Evolutionary conservation across 2,797 vertebrate genomes (phyloP).

Genomic region (Odontamblyopus lacepedii): DNA sequence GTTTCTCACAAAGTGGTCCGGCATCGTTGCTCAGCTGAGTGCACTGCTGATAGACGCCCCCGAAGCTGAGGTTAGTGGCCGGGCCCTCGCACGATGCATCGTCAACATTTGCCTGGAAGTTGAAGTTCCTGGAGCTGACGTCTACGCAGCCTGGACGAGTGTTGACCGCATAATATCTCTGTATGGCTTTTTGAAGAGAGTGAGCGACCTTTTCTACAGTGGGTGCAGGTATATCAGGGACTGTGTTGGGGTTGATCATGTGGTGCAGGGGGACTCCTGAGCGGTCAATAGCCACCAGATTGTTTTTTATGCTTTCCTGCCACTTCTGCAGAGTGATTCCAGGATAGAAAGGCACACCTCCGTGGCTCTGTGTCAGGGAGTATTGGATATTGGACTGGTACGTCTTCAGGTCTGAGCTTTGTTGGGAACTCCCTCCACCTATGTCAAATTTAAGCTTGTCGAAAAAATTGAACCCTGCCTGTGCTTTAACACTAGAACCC

Average conservation of each 20-base stretch:
- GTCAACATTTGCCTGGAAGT: constrained; percentile 87
- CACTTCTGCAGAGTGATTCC: constrained; percentile 89
- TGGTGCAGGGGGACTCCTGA: constrained; percentile 81
- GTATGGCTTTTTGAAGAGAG: constrained; percentile 73
- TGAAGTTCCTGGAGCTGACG: constrained; percentile 81
- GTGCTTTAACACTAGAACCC: constrained; percentile 72
- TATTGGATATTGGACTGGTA: constrained; percentile 84
- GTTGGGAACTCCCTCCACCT: constrained; percentile 19
- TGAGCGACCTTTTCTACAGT: constrained; percentile 76
- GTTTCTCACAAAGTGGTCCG: constrained; percentile 66
- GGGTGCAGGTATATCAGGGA: constrained; percentile 83
- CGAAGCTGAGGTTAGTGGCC: constrained; percentile 86
- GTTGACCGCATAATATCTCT: constrained; percentile 85
- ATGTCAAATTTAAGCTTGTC: constrained; percentile 71
- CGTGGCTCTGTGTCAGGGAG: constrained; percentile 84
- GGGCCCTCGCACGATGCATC: constrained; percentile 84
- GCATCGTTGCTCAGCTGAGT: constrained; percentile 41
- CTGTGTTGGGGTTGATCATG: constrained; percentile 75
- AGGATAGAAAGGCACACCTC: constrained; percentile 83
- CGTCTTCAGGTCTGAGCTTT: constrained; percentile 57
- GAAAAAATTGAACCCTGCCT: constrained; percentile 80
- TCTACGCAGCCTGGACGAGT: constrained; percentile 84
- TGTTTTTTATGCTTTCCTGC: constrained; percentile 86
- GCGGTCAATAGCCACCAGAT: constrained; percentile 88
- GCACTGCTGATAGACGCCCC: constrained; percentile 86